Evolutionary conservation across 2,113 vertebrate genomes (phyloP).

Genomic region (Elephas maximus): DNA sequence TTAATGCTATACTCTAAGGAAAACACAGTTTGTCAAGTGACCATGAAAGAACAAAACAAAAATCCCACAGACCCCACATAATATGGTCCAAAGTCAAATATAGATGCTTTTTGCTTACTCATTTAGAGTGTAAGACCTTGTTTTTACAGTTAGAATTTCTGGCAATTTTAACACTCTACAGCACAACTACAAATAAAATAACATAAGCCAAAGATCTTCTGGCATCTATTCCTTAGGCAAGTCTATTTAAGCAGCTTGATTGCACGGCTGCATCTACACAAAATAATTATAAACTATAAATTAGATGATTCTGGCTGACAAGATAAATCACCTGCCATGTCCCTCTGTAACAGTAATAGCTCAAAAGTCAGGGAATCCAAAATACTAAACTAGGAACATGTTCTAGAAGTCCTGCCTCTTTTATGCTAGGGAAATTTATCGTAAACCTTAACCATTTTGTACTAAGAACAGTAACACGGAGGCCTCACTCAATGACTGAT

Average conservation of each 20-base stretch:
- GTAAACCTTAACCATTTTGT: neutral
- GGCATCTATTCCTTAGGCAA: neutral
- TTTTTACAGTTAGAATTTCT: neutral
- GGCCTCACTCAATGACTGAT: neutral
- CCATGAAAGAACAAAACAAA: conserved; percentile 4
- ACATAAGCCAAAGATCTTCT: neutral
- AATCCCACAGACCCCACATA: neutral
- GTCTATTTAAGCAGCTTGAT: neutral
- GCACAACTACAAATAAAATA: neutral
- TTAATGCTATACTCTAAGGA: conserved; percentile 5
- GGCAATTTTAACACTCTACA: neutral
- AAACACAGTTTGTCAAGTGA: conserved; percentile 46
- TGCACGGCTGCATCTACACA: neutral
- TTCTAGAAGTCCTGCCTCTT: neutral
- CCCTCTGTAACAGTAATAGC: neutral
- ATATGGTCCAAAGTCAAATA: neutral
- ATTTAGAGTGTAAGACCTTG: neutral
- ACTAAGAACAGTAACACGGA: neutral
- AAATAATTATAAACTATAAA: neutral
- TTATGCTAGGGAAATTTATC: neutral
- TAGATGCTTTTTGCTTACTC: neutral
- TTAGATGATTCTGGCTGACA: neutral
- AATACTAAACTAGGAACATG: neutral
- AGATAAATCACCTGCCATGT: neutral
- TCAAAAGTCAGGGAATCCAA: neutral